These are phyloP conservation scores for Coenobita brevimanus DNA, from an alignment of 1,140 invertebrate species.

Conservation along the genomic window DNA sequence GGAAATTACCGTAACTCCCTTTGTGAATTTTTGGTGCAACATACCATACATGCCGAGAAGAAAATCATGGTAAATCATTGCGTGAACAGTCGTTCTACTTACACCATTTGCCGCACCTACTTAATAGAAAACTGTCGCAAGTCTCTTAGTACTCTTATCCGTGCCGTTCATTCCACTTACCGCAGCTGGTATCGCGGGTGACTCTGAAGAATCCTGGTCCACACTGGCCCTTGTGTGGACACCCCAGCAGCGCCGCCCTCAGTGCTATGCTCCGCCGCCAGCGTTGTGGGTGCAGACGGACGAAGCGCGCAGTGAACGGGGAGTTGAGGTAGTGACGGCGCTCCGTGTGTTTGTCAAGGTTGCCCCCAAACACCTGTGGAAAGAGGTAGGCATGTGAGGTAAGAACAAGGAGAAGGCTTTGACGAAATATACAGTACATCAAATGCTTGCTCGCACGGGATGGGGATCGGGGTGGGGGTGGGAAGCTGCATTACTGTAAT, in stretches of 20 bases:
- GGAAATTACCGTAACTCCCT: no score
- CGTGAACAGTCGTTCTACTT: neutral
- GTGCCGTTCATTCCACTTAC: conserved; percentile 70
- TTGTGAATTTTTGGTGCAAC: no score
- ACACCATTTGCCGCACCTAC: neutral
- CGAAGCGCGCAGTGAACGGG: conserved; percentile 76
- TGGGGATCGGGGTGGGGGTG: no score
- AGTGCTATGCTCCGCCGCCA: conserved; percentile 77
- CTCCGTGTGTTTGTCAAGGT: conserved; percentile 77
- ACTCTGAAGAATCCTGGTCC: conserved; percentile 76
- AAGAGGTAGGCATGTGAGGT: neutral
- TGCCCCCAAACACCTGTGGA: conserved; percentile 77
- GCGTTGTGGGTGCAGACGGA: conserved; percentile 76
- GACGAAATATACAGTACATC: no score
- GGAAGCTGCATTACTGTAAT: no score
- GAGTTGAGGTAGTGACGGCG: conserved; percentile 77
- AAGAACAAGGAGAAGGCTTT: neutral
- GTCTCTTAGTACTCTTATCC: neutral
- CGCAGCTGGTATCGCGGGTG: conserved; percentile 76
- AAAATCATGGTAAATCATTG: no score
- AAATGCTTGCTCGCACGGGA: no score
- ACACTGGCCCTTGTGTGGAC: conserved; percentile 76
- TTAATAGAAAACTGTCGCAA: neutral
- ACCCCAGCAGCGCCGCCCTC: conserved; percentile 76
- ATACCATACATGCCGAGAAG: no score